Percentiles rank a stretch among this genome's conserved stretches.
These are phyloP conservation scores for Carcharodon carcharias DNA, from an alignment of 2,797 vertebrate species.

Conservation along the genomic window DNA sequence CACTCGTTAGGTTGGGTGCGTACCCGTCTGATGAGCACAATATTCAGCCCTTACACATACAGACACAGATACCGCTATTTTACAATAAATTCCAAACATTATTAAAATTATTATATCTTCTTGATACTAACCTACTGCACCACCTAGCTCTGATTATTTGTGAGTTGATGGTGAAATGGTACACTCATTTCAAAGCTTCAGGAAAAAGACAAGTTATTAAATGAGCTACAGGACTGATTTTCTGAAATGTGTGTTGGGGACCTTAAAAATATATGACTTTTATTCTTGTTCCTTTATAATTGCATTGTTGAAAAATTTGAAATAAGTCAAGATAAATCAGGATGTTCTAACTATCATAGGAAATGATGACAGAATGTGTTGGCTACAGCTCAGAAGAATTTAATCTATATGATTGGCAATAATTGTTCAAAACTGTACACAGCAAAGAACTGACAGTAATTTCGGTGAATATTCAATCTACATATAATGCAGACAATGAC, in stretches of 20 bases:
- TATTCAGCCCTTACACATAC: too few relatives aligned
- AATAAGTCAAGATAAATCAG: not conserved
- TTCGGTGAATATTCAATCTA: not conserved
- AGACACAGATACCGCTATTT: too few relatives aligned
- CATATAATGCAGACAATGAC: not conserved
- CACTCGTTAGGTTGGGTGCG: too few relatives aligned
- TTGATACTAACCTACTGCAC: not conserved
- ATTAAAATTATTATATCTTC: too few relatives aligned
- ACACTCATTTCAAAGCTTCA: not conserved
- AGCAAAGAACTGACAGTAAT: not conserved
- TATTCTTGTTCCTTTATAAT: not conserved
- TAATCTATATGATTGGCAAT: not conserved
- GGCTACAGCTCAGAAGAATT: not conserved
- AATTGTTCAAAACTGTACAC: not conserved
- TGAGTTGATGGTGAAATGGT: not conserved
- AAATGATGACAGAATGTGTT: not conserved
- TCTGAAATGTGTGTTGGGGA: not conserved
- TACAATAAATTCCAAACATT: too few relatives aligned
- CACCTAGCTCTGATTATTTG: not conserved
- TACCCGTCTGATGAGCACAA: too few relatives aligned
- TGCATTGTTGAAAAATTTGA: not conserved
- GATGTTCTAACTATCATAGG: not conserved
- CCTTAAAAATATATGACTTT: not conserved
- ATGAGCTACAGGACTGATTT: not conserved
- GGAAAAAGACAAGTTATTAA: not conserved